Evolutionary conservation across 2,113 vertebrate genomes (phyloP).

Genomic region (Daphoenositta chrysoptera): DNA sequence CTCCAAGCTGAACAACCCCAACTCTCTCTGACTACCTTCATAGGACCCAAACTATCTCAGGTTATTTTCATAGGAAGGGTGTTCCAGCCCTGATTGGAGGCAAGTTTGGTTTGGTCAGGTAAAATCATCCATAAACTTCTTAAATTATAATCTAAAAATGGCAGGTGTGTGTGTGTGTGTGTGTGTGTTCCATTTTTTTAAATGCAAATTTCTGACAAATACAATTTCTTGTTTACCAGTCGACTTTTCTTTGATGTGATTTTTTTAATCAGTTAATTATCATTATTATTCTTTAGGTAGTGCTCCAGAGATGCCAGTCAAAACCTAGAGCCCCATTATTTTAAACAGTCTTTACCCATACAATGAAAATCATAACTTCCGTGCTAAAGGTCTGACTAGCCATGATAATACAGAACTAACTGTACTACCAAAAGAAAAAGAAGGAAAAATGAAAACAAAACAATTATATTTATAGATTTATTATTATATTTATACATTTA

Average conservation of each 20-base stretch:
- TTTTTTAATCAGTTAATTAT: not conserved
- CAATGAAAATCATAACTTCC: not conserved
- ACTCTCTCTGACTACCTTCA: not conserved
- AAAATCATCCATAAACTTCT: not conserved
- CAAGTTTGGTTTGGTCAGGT: not conserved
- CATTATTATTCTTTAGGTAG: not conserved
- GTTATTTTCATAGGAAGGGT: not conserved
- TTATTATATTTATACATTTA: not conserved
- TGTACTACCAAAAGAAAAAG: not conserved
- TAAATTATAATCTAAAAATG: not conserved
- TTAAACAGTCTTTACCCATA: not conserved
- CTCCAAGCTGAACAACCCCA: not conserved
- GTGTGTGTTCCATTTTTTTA: not conserved
- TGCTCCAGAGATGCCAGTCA: not conserved
- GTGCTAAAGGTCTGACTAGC: not conserved
- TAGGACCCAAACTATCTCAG: not conserved
- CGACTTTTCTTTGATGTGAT: not conserved
- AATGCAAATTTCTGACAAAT: not conserved
- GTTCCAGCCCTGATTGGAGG: not conserved
- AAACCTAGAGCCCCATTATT: not conserved
- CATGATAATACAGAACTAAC: not conserved
- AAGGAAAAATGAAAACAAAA: not conserved
- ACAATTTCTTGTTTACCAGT: not conserved
- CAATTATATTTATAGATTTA: not conserved
- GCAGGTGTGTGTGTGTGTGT: rapidly evolving